Evolutionary conservation across 2,797 vertebrate genomes (phyloP).

Genomic region (Xyrichtys novacula): DNA sequence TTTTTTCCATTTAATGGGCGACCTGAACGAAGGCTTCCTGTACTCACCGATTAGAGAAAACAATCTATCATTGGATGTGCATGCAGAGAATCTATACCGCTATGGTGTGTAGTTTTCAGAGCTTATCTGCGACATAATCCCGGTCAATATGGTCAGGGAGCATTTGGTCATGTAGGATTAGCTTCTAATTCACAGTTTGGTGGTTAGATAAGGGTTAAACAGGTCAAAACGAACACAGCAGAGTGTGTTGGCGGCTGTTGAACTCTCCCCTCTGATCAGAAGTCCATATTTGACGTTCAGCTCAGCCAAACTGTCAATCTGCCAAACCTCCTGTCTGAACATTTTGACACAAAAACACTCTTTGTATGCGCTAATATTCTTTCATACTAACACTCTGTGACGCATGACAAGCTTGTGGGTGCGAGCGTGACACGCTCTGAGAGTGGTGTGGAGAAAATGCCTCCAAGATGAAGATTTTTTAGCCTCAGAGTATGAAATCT

Average conservation of each 20-base stretch:
- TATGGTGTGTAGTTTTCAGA: not conserved
- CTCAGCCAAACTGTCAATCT: slow-evolving; percentile 46
- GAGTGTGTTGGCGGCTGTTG: slow-evolving; percentile 29
- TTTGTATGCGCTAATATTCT: slow-evolving; percentile 12
- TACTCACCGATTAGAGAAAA: not conserved
- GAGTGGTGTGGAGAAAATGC: not conserved
- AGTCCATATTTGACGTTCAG: slow-evolving; percentile 35
- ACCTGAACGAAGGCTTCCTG: not conserved
- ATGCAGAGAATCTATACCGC: not conserved
- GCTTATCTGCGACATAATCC: slow-evolving; percentile 23
- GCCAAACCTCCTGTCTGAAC: slow-evolving; percentile 46
- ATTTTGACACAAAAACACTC: slow-evolving; percentile 52
- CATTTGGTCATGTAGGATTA: slow-evolving; percentile 50
- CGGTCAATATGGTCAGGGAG: slow-evolving; percentile 16
- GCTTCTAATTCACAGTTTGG: slow-evolving; percentile 25
- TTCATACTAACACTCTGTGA: slow-evolving; percentile 10
- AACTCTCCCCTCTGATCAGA: slow-evolving; percentile 30
- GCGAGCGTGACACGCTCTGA: not conserved
- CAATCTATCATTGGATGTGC: no score
- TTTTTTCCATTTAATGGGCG: no score
- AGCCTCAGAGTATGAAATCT: no score
- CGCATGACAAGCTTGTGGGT: not conserved
- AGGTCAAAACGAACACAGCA: slow-evolving; percentile 50
- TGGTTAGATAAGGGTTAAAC: slow-evolving; percentile 48
- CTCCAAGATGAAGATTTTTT: not conserved